Conservation (phyloP, 2,888 invertebrate species). For the Pollenia labialis region DNA sequence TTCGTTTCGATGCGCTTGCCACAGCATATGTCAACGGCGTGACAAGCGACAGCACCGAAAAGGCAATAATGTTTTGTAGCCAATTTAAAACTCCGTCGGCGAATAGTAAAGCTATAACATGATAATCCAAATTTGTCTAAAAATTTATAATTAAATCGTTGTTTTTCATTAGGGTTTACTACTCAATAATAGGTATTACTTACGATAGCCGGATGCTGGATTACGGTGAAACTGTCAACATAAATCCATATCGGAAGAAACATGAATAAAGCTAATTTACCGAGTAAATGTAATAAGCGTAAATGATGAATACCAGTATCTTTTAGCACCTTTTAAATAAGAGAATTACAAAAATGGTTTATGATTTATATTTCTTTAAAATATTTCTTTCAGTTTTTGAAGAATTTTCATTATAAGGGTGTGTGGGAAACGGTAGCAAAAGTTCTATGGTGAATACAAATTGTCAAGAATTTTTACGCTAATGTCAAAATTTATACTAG, state of each 20-base stretch:
- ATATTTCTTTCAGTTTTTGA: no score
- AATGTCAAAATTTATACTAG: no score
- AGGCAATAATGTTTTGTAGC: slow-evolving; percentile 97
- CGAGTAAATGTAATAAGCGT: slow-evolving; percentile 91
- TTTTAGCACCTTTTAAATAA: slow-evolving; percentile 87
- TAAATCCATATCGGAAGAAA: slow-evolving; percentile 93
- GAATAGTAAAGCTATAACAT: slow-evolving; percentile 87
- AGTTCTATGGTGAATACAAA: no score
- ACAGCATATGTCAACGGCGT: slow-evolving; percentile 98
- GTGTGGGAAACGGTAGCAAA: no score
- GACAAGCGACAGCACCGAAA: slow-evolving; percentile 95
- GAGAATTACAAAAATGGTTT: background rate
- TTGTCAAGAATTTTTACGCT: no score
- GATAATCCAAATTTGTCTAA: slow-evolving; percentile 85
- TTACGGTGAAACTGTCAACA: slow-evolving; percentile 87
- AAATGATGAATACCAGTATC: slow-evolving; percentile 96
- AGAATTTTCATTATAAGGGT: no score
- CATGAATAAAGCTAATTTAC: slow-evolving; percentile 90
- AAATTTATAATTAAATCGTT: slow-evolving; percentile 74
- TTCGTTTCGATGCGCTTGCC: slow-evolving; percentile 96
- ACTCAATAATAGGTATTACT: slow-evolving; percentile 79
- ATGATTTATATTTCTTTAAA: no score
- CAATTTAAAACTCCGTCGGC: slow-evolving; percentile 95
- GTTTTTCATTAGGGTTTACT: background rate
- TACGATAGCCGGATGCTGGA: slow-evolving; percentile 87